Percentiles rank a stretch among this genome's conserved stretches.
phyloP scores from a whole-genome alignment of 2,888 invertebrate genomes.

The Spisula solida region DNA sequence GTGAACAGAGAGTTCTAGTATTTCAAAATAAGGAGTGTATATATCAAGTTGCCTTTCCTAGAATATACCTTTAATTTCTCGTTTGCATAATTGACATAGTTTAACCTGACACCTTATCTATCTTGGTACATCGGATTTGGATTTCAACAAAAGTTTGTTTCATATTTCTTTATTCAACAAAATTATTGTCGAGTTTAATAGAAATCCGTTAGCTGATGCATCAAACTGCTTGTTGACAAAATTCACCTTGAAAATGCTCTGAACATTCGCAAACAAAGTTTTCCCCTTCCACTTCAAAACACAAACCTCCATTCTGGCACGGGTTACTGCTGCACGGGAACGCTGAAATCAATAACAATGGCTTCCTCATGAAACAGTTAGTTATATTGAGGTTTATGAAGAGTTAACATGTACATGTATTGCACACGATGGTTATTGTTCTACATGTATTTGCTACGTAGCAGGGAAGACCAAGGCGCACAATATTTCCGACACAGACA shows the following conservation, averaged over 20 bases:
- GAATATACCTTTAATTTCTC: too few species aligned
- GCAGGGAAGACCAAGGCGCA: too few species aligned
- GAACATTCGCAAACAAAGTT: slow-evolving; percentile 49
- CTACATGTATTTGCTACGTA: too few species aligned
- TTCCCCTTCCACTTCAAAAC: slow-evolving; percentile 42
- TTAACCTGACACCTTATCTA: too few species aligned
- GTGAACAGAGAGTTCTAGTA: background rate
- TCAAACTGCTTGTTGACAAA: slow-evolving; percentile 31
- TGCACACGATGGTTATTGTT: too few species aligned
- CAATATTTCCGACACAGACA: too few species aligned
- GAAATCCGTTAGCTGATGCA: background rate
- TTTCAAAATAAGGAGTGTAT: background rate
- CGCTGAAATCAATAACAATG: slow-evolving; percentile 17
- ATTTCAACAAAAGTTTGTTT: background rate
- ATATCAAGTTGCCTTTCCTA: too few species aligned
- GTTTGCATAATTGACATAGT: too few species aligned
- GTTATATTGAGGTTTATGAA: too few species aligned
- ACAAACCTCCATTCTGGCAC: slow-evolving; percentile 51
- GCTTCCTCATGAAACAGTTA: too few species aligned
- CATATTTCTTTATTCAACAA: background rate
- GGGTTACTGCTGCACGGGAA: slow-evolving; percentile 51
- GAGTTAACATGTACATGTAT: too few species aligned
- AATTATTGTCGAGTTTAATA: background rate
- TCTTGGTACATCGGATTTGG: too few species aligned
- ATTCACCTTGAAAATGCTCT: slow-evolving; percentile 12